Base-by-base conservation (phyloP, 2,888 invertebrate genomes). In the Xylocampa areola region DNA sequence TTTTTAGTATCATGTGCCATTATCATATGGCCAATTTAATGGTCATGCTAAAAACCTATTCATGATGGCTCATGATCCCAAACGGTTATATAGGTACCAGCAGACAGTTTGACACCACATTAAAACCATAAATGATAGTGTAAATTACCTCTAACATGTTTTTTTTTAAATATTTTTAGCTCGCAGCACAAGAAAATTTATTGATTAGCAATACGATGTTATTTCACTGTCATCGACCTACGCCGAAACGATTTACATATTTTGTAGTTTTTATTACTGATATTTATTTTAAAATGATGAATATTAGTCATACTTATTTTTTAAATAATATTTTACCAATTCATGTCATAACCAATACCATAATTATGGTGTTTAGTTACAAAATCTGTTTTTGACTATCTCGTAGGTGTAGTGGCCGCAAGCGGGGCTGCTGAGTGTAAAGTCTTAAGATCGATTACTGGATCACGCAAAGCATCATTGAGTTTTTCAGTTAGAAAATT, bases 41-140 rank as follows among this genome's bases (percentile, higher is more conserved):
- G 16, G 23, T 13, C 25, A 14, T 11, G 43, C 39, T 69, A 51
- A 69, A 68, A 52, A 19, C 6, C 10, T 25, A 17, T 23, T 14
- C n/a, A 45, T 40, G 16, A 47, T 33, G 10, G 13, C 23, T 23
- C 21, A 68, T 68, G 36, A 44, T 61, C 25, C 13, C 17, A 11
- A 25, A 29, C n/a, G 4, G 19, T n/a, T 7, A 29, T 21, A 14
- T 11, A n/a, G n/a, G 2, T 10, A 5, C 14, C 10, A 44, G 23
- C 39, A 63, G 47, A 53, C 37, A 63, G 33, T 30, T 4, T 35
- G 65, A 64, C 57, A 54, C 35, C 35, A 35, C 4, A 14, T 14
- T 10, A 10, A 13, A 23, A 32, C 14, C 32, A 48, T 69, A 32
- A 32, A 48, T 36, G 4, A 11, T 17, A n/a, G n/a, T 11, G 21